Evolutionary conservation across 2,797 vertebrate species (phyloP).

Genomic region (Enteromius radiatus): DNA sequence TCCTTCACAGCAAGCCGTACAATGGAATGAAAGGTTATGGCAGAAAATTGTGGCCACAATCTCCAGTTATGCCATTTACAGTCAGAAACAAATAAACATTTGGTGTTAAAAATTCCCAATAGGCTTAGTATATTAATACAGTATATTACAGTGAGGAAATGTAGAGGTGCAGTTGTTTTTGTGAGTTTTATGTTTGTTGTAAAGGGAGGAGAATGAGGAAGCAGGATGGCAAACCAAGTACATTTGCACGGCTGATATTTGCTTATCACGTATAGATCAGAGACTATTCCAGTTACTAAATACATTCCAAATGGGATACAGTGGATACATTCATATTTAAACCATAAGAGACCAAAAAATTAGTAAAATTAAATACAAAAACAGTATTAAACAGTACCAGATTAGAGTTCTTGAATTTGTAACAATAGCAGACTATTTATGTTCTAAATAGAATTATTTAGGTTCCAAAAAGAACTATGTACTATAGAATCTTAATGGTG

Average conservation of each 20-base stretch:
- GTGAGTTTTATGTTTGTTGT: not conserved
- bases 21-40: not conserved
- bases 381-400: not conserved
- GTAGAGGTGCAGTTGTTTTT: not conserved
- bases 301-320: not conserved
- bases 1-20: not conserved
- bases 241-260: not conserved
- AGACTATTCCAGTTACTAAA: too few species aligned
- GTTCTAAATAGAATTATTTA: not conserved
- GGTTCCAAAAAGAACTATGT: not conserved
- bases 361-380: not conserved
- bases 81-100: not conserved
- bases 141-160: not conserved
- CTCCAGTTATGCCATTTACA: not conserved
- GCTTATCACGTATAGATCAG: not conserved
- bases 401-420: not conserved
- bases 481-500: not conserved
- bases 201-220: slow-evolving; percentile 9
- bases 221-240: not conserved
- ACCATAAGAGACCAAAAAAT: not conserved
- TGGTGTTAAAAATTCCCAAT: not conserved
- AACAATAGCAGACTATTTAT: not conserved
- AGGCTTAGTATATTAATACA: not conserved
- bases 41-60: not conserved
- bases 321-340: not conserved